A percentile compares a stretch with the other conserved stretches of the same genome.
phyloP scores from a whole-genome alignment of 1,140 invertebrate species.

The Xylocopa sonorina region DNA sequence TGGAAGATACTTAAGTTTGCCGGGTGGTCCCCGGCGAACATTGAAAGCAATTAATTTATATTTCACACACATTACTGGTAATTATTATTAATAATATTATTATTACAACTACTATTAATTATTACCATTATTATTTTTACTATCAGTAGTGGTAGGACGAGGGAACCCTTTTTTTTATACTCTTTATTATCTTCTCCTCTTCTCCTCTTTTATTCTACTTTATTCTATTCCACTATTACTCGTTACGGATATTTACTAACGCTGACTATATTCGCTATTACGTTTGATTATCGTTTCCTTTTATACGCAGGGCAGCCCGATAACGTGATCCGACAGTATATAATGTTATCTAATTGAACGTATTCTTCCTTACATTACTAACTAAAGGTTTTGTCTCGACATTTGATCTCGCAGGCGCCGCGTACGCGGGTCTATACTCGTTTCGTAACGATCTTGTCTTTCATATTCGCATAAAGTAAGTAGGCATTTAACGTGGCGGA shows the following conservation, averaged over 20 bases:
- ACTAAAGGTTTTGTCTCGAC: constrained; percentile 32
- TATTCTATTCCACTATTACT: constrained; percentile 44
- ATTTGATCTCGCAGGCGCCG: constrained; percentile 64
- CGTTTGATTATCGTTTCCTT: constrained; percentile 34
- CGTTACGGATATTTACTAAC: constrained; percentile 52
- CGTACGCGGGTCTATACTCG: constrained; percentile 41
- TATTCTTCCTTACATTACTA: constrained; percentile 44
- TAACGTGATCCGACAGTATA: constrained; percentile 35
- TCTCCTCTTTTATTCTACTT: constrained; percentile 57
- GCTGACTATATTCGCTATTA: constrained; percentile 39
- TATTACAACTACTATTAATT: constrained; percentile 11
- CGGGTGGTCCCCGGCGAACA: constrained; percentile 27
- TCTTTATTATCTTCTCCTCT: constrained; percentile 49
- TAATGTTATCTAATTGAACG: constrained; percentile 24
- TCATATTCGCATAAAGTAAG: constrained; percentile 52
- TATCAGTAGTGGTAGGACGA: constrained; percentile 61
- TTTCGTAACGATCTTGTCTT: constrained; percentile 55
- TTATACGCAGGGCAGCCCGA: constrained; percentile 57
- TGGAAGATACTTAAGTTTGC: constrained; percentile 62
- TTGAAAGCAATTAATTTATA: constrained; percentile 63
- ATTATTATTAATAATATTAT: constrained; percentile 38
- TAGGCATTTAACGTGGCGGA: constrained; percentile 11
- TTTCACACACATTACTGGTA: constrained; percentile 50
- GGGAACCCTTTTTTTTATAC: constrained; percentile 64
- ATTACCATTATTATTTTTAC: constrained; percentile 16